Percentiles rank a stretch among this genome's conserved stretches.
phyloP scores from a whole-genome alignment of 2,888 invertebrate species.

The Erebia epiphron region DNA sequence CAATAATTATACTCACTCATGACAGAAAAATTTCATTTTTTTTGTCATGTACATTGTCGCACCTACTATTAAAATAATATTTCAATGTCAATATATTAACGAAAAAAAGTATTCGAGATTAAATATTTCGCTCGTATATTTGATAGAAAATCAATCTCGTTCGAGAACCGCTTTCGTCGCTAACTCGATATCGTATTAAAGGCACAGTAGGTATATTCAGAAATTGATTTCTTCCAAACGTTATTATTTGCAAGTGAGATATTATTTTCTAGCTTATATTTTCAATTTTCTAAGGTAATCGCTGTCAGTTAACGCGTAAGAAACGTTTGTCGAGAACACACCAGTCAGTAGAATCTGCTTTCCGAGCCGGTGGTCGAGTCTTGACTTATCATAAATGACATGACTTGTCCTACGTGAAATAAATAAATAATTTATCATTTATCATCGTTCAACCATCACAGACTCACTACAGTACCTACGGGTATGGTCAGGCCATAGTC shows the following conservation, averaged over 20 bases:
- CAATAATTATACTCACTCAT: no score
- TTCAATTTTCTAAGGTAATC: neutral
- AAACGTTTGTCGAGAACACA: no score
- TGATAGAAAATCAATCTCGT: slow-evolving; percentile 35
- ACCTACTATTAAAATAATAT: neutral
- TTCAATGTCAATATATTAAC: slow-evolving; percentile 12
- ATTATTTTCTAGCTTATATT: neutral
- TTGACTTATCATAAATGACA: no score
- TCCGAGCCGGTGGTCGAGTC: no score
- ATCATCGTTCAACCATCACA: no score
- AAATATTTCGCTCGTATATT: slow-evolving; percentile 15
- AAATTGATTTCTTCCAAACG: slow-evolving; percentile 33
- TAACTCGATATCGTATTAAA: slow-evolving; percentile 36
- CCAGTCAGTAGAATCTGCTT: no score
- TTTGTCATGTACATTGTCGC: no score
- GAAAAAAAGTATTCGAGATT: slow-evolving; percentile 5
- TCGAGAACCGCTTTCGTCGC: slow-evolving; percentile 37
- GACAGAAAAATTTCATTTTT: neutral
- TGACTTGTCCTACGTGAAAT: no score
- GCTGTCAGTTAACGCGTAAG: neutral
- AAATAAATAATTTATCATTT: no score
- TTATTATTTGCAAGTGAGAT: slow-evolving; percentile 12
- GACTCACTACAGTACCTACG: no score
- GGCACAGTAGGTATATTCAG: slow-evolving; percentile 31
- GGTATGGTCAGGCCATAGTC: no score